These are phyloP conservation scores for Crax fasciolata DNA, from an alignment of 2,797 vertebrate genomes.

Conservation along the genomic window DNA sequence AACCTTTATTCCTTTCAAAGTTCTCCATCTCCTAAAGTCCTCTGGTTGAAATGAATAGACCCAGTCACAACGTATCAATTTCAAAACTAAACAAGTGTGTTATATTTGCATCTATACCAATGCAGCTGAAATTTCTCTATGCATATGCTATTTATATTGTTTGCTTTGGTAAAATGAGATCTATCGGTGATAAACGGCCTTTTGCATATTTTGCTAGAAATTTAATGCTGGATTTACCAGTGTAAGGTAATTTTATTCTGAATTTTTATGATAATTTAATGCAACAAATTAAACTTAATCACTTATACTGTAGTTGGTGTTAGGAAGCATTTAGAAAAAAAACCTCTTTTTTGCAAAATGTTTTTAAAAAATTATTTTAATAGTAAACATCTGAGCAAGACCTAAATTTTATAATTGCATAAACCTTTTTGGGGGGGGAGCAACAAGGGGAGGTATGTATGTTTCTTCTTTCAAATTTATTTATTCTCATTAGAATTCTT, in stretches of 20 bases:
- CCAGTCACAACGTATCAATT: neutral
- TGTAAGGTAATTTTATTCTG: neutral
- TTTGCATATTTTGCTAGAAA: neutral
- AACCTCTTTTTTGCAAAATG: neutral
- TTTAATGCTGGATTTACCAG: neutral
- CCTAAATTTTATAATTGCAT: neutral
- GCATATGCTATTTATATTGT: neutral
- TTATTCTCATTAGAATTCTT: neutral
- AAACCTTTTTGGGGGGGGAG: neutral
- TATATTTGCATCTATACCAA: neutral
- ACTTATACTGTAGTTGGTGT: neutral
- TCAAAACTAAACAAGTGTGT: neutral
- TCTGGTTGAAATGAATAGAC: neutral
- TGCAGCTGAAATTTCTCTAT: neutral
- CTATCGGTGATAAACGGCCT: neutral
- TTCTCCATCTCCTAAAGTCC: neutral
- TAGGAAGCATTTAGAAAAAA: neutral
- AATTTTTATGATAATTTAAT: neutral
- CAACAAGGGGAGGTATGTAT: neutral
- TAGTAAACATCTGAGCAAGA: neutral
- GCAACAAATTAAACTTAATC: neutral
- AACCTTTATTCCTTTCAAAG: neutral
- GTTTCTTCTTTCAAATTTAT: neutral
- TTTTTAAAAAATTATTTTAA: neutral
- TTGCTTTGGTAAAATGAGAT: neutral